phyloP scores from a whole-genome alignment of 2,797 vertebrate species.

The Dicrostonyx torquatus region DNA sequence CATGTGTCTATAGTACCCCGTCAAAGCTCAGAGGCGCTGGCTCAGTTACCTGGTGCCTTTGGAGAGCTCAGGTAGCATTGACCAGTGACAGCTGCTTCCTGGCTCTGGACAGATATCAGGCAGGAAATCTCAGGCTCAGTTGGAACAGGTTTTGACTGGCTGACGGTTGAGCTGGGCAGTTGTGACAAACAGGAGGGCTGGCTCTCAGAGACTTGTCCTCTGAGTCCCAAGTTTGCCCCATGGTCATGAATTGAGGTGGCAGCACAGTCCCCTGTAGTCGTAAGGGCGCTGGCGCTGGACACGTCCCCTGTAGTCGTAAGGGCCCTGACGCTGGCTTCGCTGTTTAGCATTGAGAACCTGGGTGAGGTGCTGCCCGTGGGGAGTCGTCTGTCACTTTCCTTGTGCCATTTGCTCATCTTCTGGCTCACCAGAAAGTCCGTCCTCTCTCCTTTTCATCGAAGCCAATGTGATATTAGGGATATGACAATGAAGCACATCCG shows the following conservation, averaged over 20 bases:
- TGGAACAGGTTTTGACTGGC: neutral
- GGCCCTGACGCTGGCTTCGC: fast-evolving
- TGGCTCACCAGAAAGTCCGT: neutral
- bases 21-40: fast-evolving
- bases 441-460: neutral
- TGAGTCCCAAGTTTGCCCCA: neutral
- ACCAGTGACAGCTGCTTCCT: neutral
- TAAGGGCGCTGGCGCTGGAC: neutral
- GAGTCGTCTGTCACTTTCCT: neutral
- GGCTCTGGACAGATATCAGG: neutral
- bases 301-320: fast-evolving
- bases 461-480: neutral
- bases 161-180: neutral
- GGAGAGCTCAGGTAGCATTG: neutral
- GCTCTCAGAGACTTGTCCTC: neutral
- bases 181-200: neutral
- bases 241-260: neutral
- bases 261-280: neutral
- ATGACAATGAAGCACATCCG: neutral
- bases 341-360: no score
- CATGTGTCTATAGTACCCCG: fast-evolving
- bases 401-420: neutral
- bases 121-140: neutral
- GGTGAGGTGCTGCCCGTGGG: neutral
- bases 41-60: fast-evolving